Conservation (phyloP, 1,140 invertebrate genomes). For the Elysia chlorotica region DNA sequence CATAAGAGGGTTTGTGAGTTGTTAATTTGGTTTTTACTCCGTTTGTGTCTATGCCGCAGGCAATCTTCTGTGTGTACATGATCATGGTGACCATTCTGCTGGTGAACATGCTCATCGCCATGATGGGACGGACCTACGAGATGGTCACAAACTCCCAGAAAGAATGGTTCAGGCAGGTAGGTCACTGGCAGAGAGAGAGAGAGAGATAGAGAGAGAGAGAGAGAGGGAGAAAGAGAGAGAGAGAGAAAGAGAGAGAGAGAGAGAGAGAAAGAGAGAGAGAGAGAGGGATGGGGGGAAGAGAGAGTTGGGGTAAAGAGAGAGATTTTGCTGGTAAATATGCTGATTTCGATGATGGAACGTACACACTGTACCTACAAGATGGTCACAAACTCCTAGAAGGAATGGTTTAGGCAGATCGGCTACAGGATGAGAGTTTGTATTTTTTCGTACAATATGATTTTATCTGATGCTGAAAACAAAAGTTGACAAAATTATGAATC, state of each 20-base stretch:
- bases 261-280: background rate
- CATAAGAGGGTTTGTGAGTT: no score
- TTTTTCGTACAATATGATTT: no score
- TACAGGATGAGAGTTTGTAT: background rate
- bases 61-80: conserved; percentile 94
- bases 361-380: conserved; percentile 95
- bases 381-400: conserved; percentile 95
- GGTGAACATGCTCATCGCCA: conserved; percentile 98
- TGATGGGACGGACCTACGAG: conserved; percentile 99
- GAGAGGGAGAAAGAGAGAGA: background rate
- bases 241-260: background rate
- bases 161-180: conserved; percentile 96
- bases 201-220: background rate
- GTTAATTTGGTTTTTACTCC: no score
- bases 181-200: background rate
- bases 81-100: conserved; percentile 91
- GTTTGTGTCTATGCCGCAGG: no score
- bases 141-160: conserved; percentile 93
- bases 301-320: no score
- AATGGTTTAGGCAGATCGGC: conserved; percentile 93
- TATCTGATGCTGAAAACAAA: no score
- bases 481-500: no score
- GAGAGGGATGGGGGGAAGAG: background rate
- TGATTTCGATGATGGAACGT: conserved; percentile 99
- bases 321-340: conserved; percentile 96